phyloP scores from a whole-genome alignment of 2,888 invertebrate species.

The Noctua janthina region DNA sequence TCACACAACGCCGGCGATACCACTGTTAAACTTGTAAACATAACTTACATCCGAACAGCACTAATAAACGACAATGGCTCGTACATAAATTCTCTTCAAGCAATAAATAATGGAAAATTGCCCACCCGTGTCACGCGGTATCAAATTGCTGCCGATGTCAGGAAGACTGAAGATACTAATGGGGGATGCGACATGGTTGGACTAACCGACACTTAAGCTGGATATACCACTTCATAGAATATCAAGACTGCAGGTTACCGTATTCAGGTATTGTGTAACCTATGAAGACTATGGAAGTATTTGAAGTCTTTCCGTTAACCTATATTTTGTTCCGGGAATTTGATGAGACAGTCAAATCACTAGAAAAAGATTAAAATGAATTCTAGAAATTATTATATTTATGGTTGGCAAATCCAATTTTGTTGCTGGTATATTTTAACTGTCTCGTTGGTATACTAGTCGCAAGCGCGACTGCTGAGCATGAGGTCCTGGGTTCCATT shows the following conservation, averaged over 20 bases:
- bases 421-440: not conserved
- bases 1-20: constrained; percentile 14
- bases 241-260: not conserved
- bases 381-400: not conserved
- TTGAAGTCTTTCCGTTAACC: not conserved
- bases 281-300: not conserved
- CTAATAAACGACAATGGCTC: constrained; percentile 79
- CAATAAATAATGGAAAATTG: constrained; percentile 87
- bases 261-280: not conserved
- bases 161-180: constrained; percentile 45
- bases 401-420: not conserved
- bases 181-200: constrained; percentile 20
- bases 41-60: constrained; percentile 67
- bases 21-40: constrained; percentile 54
- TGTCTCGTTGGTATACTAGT: too few species aligned
- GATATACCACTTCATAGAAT: not conserved
- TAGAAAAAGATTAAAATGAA: not conserved
- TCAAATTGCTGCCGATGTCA: constrained; percentile 79
- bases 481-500: too few species aligned
- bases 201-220: constrained; percentile 6
- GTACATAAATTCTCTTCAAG: constrained; percentile 80
- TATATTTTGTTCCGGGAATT: not conserved
- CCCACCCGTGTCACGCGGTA: constrained; percentile 84
- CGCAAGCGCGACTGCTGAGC: too few species aligned
- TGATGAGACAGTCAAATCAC: not conserved